Evolutionary conservation across 2,888 invertebrate genomes (phyloP).

Genomic region (Leptopilina myrica): DNA sequence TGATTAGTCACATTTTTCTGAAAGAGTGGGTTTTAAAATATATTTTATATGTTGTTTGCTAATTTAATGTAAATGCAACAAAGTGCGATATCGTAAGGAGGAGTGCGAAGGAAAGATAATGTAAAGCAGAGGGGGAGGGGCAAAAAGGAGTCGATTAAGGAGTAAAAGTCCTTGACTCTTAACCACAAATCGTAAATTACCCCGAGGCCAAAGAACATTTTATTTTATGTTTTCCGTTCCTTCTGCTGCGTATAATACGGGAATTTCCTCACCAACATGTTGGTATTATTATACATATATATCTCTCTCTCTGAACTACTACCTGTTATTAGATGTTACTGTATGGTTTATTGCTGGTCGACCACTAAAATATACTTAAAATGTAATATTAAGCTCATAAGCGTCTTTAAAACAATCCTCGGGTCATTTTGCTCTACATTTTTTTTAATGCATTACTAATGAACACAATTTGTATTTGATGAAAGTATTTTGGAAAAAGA

Average conservation of each 20-base stretch:
- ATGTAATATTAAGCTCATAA: conserved; percentile 13
- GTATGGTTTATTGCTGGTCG: conserved; percentile 22
- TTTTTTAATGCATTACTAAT: conserved; percentile 10
- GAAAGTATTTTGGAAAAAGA: too few species aligned
- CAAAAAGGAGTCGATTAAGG: conserved; percentile 1
- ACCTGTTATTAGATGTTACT: conserved; percentile 38
- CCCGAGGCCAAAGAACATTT: conserved; percentile 56
- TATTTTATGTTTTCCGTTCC: conserved; percentile 49
- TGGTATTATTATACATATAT: not conserved
- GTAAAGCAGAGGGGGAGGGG: conserved; percentile 29
- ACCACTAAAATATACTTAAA: conserved; percentile 8
- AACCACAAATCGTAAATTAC: conserved; percentile 61
- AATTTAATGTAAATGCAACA: conserved; percentile 6
- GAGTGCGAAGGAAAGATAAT: conserved; percentile 12
- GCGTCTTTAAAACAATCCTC: not conserved
- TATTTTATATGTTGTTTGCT: not conserved
- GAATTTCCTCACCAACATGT: conserved; percentile 5
- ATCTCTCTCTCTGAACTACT: conserved; percentile 5
- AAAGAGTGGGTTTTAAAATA: not conserved
- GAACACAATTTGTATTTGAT: too few species aligned
- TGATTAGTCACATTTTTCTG: not conserved
- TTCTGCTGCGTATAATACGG: conserved; percentile 20
- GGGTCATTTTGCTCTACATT: not conserved
- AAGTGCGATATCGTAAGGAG: not conserved
- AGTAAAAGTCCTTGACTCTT: conserved; percentile 61